These are phyloP conservation scores for Vimba vimba DNA, from an alignment of 2,113 vertebrate genomes.

Conservation along the genomic window DNA sequence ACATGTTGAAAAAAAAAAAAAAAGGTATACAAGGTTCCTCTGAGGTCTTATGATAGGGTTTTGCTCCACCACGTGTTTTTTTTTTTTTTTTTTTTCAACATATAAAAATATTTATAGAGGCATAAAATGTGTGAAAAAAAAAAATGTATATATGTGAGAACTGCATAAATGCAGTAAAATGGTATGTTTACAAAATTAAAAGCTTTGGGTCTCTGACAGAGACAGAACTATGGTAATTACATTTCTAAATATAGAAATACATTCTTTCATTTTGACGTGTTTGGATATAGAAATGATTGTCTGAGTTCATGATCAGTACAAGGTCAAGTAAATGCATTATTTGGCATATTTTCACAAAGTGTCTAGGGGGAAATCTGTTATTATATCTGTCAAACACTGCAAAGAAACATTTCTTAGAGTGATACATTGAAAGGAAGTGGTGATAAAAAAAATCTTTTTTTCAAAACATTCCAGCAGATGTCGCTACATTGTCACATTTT, in stretches of 20 bases:
- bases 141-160: background rate
- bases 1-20: background rate
- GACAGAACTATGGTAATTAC: background rate
- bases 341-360: conserved; percentile 25
- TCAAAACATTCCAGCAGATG: conserved; percentile 63
- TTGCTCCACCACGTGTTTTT: background rate
- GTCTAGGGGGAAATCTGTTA: background rate
- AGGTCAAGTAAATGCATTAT: conserved; percentile 29
- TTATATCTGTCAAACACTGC: background rate
- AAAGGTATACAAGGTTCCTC: background rate
- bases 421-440: background rate
- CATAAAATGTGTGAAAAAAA: background rate
- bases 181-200: background rate
- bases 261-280: conserved; percentile 11
- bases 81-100: background rate
- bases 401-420: background rate
- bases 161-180: conserved; percentile 17
- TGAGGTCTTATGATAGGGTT: background rate
- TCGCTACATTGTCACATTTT: conserved; percentile 41
- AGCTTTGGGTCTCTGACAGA: conserved; percentile 5
- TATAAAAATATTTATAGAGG: background rate
- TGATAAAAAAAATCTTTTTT: background rate
- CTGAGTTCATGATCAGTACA: background rate
- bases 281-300: conserved; percentile 25
- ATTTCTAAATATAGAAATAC: conserved; percentile 19